These are phyloP conservation scores for Schizotus pectinicornis DNA, from an alignment of 2,888 invertebrate genomes.

Conservation along the genomic window DNA sequence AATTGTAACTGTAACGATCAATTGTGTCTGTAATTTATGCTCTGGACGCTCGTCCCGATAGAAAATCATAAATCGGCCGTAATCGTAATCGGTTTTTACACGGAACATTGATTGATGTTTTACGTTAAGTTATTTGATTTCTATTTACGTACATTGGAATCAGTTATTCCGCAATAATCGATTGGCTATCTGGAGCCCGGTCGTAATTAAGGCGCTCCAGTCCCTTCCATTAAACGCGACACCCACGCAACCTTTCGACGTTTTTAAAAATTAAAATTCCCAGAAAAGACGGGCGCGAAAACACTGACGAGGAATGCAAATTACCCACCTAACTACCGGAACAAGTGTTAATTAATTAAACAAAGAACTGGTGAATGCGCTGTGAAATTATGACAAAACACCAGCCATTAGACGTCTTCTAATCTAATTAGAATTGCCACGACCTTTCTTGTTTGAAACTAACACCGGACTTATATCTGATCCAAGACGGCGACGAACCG, in stretches of 20 bases:
- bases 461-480: conserved; percentile 33
- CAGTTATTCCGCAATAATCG: conserved; percentile 14
- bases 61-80: no score
- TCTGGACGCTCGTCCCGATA: no score
- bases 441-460: neutral
- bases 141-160: conserved; percentile 25
- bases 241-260: conserved; percentile 9
- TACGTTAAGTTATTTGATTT: conserved; percentile 19
- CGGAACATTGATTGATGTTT: conserved; percentile 28
- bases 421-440: conserved; percentile 45
- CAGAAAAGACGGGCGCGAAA: conserved; percentile 42
- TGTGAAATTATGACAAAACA: conserved; percentile 55
- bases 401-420: conserved; percentile 47
- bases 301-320: conserved; percentile 47
- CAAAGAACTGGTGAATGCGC: conserved; percentile 54
- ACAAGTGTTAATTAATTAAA: conserved; percentile 57
- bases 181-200: neutral
- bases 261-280: conserved; percentile 46
- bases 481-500: conserved; percentile 38
- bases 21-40: no score
- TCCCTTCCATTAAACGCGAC: neutral
- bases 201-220: no score
- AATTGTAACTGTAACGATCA: no score
- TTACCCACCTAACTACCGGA: conserved; percentile 53
- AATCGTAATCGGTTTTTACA: neutral